These are phyloP conservation scores for Eumaeus atala DNA, from an alignment of 1,140 invertebrate species.

Conservation along the genomic window DNA sequence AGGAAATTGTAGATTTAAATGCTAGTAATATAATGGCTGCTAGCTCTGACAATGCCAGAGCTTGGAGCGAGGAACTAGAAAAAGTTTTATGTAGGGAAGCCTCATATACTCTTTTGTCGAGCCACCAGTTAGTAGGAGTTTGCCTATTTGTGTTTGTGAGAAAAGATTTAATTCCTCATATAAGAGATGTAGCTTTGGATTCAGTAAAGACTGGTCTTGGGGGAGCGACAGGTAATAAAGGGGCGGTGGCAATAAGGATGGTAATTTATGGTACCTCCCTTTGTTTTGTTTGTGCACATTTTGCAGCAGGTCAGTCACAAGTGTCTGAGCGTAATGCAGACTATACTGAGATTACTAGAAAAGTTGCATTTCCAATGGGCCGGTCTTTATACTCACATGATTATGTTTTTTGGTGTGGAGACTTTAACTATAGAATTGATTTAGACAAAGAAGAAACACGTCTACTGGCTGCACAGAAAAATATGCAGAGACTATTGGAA, in stretches of 20 bases:
- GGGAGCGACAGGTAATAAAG: conserved; percentile 96
- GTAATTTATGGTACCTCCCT: conserved; percentile 94
- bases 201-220: conserved; percentile 98
- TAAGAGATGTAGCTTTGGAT: conserved; percentile 94
- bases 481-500: conserved; percentile 86
- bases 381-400: conserved; percentile 95
- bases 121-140: conserved; percentile 97
- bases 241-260: conserved; percentile 95
- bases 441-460: conserved; percentile 96
- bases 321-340: conserved; percentile 96
- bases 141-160: conserved; percentile 96
- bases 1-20: conserved; percentile 99
- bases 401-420: conserved; percentile 99
- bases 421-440: conserved; percentile 99
- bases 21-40: conserved; percentile 98
- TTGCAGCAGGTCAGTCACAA: conserved; percentile 98
- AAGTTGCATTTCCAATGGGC: conserved; percentile 95
- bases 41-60: conserved; percentile 95
- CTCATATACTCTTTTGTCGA: conserved; percentile 94
- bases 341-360: conserved; percentile 95
- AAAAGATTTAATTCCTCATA: conserved; percentile 88
- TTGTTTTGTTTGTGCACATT: conserved; percentile 99
- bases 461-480: conserved; percentile 85
- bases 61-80: conserved; percentile 96
- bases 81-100: conserved; percentile 92